These are phyloP conservation scores for Melitaea athalia DNA, from an alignment of 2,888 invertebrate genomes.

Conservation along the genomic window DNA sequence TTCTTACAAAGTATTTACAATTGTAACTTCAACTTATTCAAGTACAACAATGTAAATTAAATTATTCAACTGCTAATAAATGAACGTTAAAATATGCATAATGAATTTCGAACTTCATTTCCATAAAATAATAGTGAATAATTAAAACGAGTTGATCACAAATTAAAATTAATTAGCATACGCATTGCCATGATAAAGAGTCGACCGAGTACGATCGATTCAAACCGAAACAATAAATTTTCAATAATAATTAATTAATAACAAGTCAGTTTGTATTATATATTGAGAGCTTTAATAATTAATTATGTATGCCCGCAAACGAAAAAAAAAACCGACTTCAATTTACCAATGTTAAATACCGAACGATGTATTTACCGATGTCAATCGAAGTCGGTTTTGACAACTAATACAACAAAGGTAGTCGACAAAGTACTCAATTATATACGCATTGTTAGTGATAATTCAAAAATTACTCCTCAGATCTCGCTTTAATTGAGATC, in stretches of 20 bases:
- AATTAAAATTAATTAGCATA: constrained; percentile 32
- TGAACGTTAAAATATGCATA: constrained; percentile 9
- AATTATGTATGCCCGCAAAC: too few species aligned
- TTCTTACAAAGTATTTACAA: too few species aligned
- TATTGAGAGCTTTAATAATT: constrained; percentile 45
- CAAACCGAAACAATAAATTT: constrained; percentile 35
- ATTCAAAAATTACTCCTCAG: too few species aligned
- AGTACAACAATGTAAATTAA: background rate
- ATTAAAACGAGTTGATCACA: constrained; percentile 25
- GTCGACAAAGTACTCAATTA: too few species aligned
- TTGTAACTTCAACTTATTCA: background rate
- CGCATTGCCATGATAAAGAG: constrained; percentile 7
- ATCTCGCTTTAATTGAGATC: too few species aligned
- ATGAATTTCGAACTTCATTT: constrained; percentile 8
- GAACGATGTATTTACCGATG: too few species aligned
- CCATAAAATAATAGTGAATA: constrained; percentile 7
- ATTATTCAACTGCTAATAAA: constrained; percentile 4
- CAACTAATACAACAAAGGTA: too few species aligned
- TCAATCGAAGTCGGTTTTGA: too few species aligned
- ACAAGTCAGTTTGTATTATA: constrained; percentile 40
- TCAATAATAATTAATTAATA: constrained; percentile 48
- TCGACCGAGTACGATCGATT: constrained; percentile 34
- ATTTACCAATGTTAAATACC: too few species aligned
- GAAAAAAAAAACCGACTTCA: too few species aligned
- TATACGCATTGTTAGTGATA: too few species aligned